Base-by-base conservation (phyloP, 2,888 invertebrate species). In the Cloeon dipterum region DNA sequence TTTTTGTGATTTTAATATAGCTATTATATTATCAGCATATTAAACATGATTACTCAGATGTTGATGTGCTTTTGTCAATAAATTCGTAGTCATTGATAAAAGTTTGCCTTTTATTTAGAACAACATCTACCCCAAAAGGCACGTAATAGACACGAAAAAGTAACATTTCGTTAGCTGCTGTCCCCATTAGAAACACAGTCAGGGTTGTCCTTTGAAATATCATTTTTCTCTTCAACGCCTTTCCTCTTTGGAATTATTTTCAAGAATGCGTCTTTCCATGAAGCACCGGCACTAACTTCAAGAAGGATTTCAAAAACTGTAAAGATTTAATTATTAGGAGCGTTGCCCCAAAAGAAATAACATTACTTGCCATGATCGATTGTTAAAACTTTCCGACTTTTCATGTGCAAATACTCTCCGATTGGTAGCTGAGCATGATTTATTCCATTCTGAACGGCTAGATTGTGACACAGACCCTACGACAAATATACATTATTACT, bases 361-460 rank as follows among this genome's bases (percentile, higher is more conserved):
- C 23, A 14, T 33, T 18, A 43, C 47, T 55, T 61, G 82, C 82
- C 93, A 65, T 98, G 96, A 58, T 91, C 88, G 45, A 98, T 81
- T 29, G 93, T 88, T 39, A 98, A 65, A 35, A 96, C 94, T 61
- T 83, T 82, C 46, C 93, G 69, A 5, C 83, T 77, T 57, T 85
- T 85, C 77, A 96, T 78, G 49, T 78, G 70, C 33, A 98, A 68
- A 61, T 77, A 81, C 55, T 89, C 78, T 43, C 73, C 73, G 45
- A 98, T 68, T 1, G 98, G 96, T 33, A 98, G 59, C 47, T 82
- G 74, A 1, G 70, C 88, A 56, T 91, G 91, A 41, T 58, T 57
- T 20, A 93, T 63, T 3, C 74, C 77, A 51, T 76, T 72, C 47
- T 78, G 70, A 26, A 64, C 52, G 3, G 98, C 96, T 47, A 81